Percentiles rank a stretch among this genome's conserved stretches.
These are phyloP conservation scores for Spea multiplicata DNA, from an alignment of 2,113 vertebrate species.

Conservation along the genomic window DNA sequence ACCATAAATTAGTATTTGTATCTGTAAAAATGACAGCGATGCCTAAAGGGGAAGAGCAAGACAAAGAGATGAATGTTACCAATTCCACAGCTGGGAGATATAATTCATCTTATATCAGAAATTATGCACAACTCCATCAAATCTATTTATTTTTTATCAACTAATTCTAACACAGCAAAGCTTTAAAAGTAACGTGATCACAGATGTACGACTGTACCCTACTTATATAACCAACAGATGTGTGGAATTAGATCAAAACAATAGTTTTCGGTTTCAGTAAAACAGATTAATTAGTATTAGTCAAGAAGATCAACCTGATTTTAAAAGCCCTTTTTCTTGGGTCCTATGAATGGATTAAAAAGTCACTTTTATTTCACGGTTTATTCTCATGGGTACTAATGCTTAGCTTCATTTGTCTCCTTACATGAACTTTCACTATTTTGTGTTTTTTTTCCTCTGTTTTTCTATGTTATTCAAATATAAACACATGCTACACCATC, in stretches of 20 bases:
- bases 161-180: slow-evolving; percentile 23
- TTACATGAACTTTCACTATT: slow-evolving; percentile 30
- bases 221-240: slow-evolving; percentile 41
- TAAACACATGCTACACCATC: neutral
- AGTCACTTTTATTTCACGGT: slow-evolving; percentile 22
- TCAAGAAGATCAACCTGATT: slow-evolving; percentile 6
- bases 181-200: slow-evolving; percentile 16
- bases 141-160: slow-evolving; percentile 33
- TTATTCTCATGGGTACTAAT: slow-evolving; percentile 3
- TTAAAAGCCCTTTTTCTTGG: slow-evolving; percentile 23
- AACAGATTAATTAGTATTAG: slow-evolving; percentile 45
- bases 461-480: neutral
- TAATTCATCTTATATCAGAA: slow-evolving; percentile 31
- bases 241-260: slow-evolving; percentile 34
- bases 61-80: slow-evolving; percentile 14
- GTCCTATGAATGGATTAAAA: slow-evolving; percentile 35
- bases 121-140: slow-evolving; percentile 36
- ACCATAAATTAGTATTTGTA: slow-evolving; percentile 21
- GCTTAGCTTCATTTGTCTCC: slow-evolving; percentile 6
- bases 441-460: slow-evolving; percentile 1
- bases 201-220: slow-evolving; percentile 16
- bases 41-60: neutral
- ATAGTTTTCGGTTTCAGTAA: slow-evolving; percentile 35
- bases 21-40: slow-evolving; percentile 13
- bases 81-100: slow-evolving; percentile 24